These are phyloP conservation scores for Scelioninae gen. 2 DNA, from an alignment of 2,888 invertebrate species.

Conservation along the genomic window DNA sequence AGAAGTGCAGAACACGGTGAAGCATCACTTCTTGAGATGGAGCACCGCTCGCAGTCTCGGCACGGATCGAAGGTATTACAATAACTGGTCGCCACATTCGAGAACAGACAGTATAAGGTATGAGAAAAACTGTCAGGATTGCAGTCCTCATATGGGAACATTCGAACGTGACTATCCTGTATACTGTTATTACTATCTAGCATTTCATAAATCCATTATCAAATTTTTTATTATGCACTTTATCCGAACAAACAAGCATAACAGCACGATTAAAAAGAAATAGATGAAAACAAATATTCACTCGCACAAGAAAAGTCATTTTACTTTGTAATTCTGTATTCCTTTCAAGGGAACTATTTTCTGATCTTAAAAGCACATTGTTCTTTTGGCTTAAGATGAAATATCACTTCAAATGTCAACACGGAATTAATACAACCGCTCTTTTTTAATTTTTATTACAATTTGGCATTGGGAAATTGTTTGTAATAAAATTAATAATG, in stretches of 20 bases:
- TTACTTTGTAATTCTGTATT: constrained; percentile 7
- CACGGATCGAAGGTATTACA: constrained; percentile 81
- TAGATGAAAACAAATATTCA: constrained; percentile 21
- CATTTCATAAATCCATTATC: constrained; percentile 43
- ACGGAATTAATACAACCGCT: too few species aligned
- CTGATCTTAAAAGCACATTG: constrained; percentile 2
- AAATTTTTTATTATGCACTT: constrained; percentile 34
- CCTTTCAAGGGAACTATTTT: constrained; percentile 1
- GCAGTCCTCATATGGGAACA: constrained; percentile 59
- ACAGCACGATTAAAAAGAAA: constrained; percentile 5
- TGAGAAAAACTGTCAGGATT: constrained; percentile 59
- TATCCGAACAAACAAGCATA: constrained; percentile 16
- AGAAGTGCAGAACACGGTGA: constrained; percentile 90
- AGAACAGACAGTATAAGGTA: constrained; percentile 90
- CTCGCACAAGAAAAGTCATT: constrained; percentile 12
- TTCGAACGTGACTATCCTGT: constrained; percentile 56
- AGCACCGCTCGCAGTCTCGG: constrained; percentile 81
- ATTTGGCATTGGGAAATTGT: too few species aligned
- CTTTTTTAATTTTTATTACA: too few species aligned
- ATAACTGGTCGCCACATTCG: constrained; percentile 89
- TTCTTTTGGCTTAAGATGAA: not conserved
- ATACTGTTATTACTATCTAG: constrained; percentile 41
- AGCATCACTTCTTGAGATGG: constrained; percentile 89
- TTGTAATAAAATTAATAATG: too few species aligned
- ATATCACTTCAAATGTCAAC: too few species aligned